Base-by-base conservation (phyloP, 2,797 vertebrate genomes). In the Lepilemur ruficaudatus region DNA sequence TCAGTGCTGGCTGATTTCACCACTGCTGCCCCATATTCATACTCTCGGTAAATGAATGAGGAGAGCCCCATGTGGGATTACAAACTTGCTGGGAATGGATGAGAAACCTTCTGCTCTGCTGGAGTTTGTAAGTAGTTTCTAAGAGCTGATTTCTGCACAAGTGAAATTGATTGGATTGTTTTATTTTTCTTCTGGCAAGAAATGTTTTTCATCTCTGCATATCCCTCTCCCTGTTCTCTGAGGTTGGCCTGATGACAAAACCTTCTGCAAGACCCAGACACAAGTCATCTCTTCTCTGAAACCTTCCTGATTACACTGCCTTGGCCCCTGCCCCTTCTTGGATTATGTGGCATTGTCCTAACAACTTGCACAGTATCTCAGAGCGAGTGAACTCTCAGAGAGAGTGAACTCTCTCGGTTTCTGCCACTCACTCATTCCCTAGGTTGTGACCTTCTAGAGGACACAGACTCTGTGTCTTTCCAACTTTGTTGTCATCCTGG, bases 81-180 rank as follows among this genome's bases (percentile, higher is more conserved):
- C 88, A 96, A 93, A 97, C 94, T 97, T 96, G 87, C 87, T 97
- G 95, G 95, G 89, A 96, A 96, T 95, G 97, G 95, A 96, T 96
- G 78, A 95, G 91, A 95, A 97, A n/a, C 96, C 97, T 97, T 97
- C 97, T 98, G 96, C 96, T 95, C 92, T 96, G 87, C 97, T 97
- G 96, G 97, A 97, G 96, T 98, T 97, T 97, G 97, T 96, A 94
- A 97, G 95, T 97, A 94, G 97, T 94, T 97, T 96, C 94, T 96
- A 90, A 96, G 94, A 96, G 96, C 83, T 95, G 97, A 96, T 96
- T 97, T 96, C 94, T 96, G 93, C 91, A 91, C 94, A 97, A 97
- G 92, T 96, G 95, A 97, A 97, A 97, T 93, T 94, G 93, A 94
- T 94, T 96, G 95, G 96, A 96, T 97, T 97, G 94, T 96, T 97